phyloP scores from a whole-genome alignment of 2,113 vertebrate species.

The Pomatorhinus ruficollis region DNA sequence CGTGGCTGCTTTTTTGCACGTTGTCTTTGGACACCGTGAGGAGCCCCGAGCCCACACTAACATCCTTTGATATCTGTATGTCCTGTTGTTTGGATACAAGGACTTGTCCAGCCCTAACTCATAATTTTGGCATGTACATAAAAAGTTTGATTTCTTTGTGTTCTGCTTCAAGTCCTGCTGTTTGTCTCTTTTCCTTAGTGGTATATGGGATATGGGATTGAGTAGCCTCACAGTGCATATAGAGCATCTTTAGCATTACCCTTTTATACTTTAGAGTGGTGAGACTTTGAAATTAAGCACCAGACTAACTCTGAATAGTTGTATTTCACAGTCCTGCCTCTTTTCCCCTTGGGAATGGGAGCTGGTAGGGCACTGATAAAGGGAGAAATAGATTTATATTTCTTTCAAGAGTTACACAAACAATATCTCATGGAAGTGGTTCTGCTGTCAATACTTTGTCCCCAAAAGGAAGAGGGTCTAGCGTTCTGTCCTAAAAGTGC shows the following conservation, averaged over 20 bases:
- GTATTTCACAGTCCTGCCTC: neutral
- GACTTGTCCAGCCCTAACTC: neutral
- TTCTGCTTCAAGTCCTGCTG: neutral
- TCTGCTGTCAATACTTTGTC: neutral
- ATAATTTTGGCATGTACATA: neutral
- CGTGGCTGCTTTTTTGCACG: neutral
- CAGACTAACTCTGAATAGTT: neutral
- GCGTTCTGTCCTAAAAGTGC: neutral
- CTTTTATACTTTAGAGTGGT: neutral
- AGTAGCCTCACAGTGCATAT: neutral
- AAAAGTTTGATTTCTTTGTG: neutral
- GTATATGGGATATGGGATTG: neutral
- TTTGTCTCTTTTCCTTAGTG: neutral
- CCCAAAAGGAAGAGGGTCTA: neutral
- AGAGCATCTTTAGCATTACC: neutral
- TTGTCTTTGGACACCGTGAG: neutral
- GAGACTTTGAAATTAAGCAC: neutral
- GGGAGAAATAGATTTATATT: neutral
- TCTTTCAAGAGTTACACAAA: neutral
- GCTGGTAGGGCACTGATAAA: neutral
- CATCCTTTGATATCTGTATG: neutral
- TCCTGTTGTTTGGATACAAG: neutral
- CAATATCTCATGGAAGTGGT: neutral
- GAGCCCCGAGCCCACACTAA: neutral
- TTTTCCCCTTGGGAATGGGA: neutral